These are phyloP conservation scores for Bambusicola thoracicus DNA, from an alignment of 2,113 vertebrate genomes.

Conservation along the genomic window DNA sequence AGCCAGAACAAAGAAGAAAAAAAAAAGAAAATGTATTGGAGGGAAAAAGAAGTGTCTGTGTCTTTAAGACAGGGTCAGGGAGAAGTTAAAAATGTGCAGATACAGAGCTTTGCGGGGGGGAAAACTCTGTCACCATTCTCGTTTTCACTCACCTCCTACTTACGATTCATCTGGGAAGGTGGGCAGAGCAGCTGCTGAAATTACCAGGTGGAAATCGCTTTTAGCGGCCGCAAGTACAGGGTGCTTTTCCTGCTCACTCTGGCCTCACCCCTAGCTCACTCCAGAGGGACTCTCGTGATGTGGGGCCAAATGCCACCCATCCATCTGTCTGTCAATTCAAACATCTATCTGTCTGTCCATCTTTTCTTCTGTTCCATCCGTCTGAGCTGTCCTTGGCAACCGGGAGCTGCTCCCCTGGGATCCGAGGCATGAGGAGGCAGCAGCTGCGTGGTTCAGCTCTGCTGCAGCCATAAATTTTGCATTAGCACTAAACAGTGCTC, in stretches of 20 bases:
- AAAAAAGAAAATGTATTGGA: accelerated
- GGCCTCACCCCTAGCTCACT: neutral
- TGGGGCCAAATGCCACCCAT: neutral
- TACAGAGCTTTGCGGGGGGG: neutral
- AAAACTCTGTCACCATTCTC: neutral
- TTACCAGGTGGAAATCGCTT: constrained; percentile 56
- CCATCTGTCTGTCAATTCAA: neutral
- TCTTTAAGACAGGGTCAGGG: constrained; percentile 30
- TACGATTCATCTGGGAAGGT: constrained; percentile 34
- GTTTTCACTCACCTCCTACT: constrained; percentile 60
- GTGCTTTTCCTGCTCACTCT: constrained; percentile 43
- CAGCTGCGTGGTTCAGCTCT: constrained; percentile 49
- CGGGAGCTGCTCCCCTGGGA: neutral
- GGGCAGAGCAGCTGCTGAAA: constrained; percentile 62
- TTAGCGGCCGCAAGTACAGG: constrained; percentile 34
- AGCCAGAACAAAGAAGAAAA: neutral
- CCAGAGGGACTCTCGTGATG: neutral
- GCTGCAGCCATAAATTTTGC: constrained; percentile 38
- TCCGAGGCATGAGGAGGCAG: neutral
- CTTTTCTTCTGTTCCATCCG: neutral
- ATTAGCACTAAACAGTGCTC: neutral
- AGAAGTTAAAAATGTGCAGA: constrained; percentile 45
- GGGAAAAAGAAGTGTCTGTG: neutral
- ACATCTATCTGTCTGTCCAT: neutral
- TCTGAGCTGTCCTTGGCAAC: too few relatives aligned